These are phyloP conservation scores for Serripes groenlandicus DNA, from an alignment of 2,888 invertebrate genomes.

Conservation along the genomic window DNA sequence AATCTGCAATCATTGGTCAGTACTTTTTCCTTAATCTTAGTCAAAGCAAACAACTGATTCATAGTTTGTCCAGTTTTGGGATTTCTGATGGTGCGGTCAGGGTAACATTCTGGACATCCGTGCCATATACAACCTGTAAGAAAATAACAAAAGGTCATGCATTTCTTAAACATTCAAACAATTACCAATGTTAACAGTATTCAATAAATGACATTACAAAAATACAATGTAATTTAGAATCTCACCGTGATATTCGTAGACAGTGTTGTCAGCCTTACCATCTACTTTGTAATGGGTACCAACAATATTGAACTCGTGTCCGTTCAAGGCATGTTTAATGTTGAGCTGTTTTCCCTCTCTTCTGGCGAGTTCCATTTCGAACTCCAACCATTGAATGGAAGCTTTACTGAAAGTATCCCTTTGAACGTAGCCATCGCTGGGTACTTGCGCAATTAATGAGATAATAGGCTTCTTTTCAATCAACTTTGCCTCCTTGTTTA, in stretches of 20 bases:
- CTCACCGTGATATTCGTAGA: constrained; percentile 44
- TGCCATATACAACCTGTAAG: constrained; percentile 40
- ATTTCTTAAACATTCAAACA: no score
- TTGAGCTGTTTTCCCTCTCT: not conserved
- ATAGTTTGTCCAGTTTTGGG: constrained; percentile 32
- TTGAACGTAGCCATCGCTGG: constrained; percentile 38
- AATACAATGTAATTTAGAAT: no score
- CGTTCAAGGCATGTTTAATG: constrained; percentile 51
- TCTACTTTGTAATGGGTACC: constrained; percentile 44
- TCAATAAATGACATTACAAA: no score
- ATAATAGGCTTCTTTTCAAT: constrained; percentile 23
- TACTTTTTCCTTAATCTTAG: constrained; percentile 31
- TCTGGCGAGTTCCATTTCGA: constrained; percentile 31
- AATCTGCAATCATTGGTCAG: constrained; percentile 44
- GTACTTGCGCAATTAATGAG: constrained; percentile 53
- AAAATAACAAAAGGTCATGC: no score
- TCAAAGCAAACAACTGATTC: constrained; percentile 15
- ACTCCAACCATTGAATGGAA: constrained; percentile 56
- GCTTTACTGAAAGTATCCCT: constrained; percentile 39
- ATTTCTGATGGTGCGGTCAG: not conserved
- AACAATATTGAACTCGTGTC: constrained; percentile 15
- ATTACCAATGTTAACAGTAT: no score
- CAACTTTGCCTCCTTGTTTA: no score
- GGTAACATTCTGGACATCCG: constrained; percentile 15
- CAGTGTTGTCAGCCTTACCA: constrained; percentile 37